Base-by-base conservation (phyloP, 2,113 vertebrate species). In the Psittacula cyanocephala region DNA sequence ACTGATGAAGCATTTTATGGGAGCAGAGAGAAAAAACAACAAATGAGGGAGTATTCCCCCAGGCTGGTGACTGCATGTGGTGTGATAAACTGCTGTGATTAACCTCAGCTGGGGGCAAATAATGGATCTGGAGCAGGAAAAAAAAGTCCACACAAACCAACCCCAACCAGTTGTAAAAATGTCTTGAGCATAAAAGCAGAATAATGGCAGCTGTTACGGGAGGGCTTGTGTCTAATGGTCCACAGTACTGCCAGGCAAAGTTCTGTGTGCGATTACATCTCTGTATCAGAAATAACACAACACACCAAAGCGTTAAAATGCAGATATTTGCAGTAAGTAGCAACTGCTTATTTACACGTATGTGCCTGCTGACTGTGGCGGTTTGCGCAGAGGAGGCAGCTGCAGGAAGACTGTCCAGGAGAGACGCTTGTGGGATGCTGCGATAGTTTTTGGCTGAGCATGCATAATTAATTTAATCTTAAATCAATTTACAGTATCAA, bases 401-500 rank as follows among this genome's bases (percentile, higher is more conserved):
- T 31, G 72, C 50, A 28, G 63, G 41, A 19, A 31, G 49, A 5
- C 33, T 57, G 52, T 47, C 87, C 75, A 27, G 90, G 41, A 86
- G 86, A 85, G 91, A 7, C 43, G 44, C 53, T 43, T 37, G 28
- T 39, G 81, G 62, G 86, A 57, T 17, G 43, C 62, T 64, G 60
- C 69, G 20, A 6, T 65, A 65, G 37, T 63, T 92, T 96, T 91
- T 74, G 91, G 37, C 84, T 80, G 72, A 86, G 57, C 72, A 84
- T 92, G 60, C 70, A 96, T 93, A 96, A 96, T 97, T 97, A 70
- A 97, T 97, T 94, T 86, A 41, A 82, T 93, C 85, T 92, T 55
- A 95, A 97, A 96, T 98, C 97, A 96, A 91, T 97, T 95, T 96
- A 91, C 90, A 55, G 18, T 89, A 94, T 98, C 97, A 97, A 97